Evolutionary conservation across 2,113 vertebrate species (phyloP).

Genomic region (Emydura subglobosa): DNA sequence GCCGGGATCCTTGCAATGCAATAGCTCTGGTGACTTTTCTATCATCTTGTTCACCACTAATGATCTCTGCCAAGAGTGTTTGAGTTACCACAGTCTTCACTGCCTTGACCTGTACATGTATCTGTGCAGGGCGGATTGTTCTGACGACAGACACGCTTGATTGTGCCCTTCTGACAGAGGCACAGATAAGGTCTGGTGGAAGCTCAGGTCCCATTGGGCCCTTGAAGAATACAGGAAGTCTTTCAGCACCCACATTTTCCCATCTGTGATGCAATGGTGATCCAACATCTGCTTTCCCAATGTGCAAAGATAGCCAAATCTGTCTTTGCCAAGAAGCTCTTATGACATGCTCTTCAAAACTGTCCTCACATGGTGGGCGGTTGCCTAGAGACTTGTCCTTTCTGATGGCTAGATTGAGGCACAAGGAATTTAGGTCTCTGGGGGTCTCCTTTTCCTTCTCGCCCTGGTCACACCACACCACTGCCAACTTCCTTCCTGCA

Average conservation of each 20-base stretch:
- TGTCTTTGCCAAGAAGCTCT: background rate
- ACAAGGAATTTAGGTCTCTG: background rate
- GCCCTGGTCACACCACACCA: background rate
- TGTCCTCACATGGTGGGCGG: background rate
- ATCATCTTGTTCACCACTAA: background rate
- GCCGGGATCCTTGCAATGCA: background rate
- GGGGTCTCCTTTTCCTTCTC: background rate
- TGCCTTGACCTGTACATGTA: background rate
- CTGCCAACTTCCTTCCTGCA: background rate
- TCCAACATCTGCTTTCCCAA: background rate
- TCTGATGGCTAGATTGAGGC: background rate
- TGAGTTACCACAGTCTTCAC: background rate
- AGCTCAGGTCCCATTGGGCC: background rate
- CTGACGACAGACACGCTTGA: background rate
- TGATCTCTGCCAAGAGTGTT: background rate
- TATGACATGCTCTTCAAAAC: background rate
- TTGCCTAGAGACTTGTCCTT: background rate
- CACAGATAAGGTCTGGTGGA: background rate
- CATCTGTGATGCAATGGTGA: background rate
- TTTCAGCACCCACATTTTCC: background rate
- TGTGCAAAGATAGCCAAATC: background rate
- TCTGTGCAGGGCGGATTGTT: background rate
- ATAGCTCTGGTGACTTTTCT: too few species aligned
- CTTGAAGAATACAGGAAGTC: background rate
- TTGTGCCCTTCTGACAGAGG: background rate